These are phyloP conservation scores for Nilaparvata lugens DNA, from an alignment of 1,140 invertebrate genomes.

Conservation along the genomic window DNA sequence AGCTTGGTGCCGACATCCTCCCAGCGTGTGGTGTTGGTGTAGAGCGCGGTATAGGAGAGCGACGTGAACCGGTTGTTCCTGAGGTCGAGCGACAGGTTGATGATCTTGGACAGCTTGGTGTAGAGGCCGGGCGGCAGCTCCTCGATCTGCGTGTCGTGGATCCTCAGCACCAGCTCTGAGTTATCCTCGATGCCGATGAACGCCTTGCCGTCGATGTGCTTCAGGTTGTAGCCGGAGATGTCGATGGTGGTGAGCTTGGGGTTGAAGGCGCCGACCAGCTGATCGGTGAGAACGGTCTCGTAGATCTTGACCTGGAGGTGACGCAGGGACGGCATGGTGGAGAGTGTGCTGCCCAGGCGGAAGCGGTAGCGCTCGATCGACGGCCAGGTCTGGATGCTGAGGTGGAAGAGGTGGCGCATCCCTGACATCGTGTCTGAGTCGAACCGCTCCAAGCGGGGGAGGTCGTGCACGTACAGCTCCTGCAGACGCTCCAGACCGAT, in stretches of 20 bases:
- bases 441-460: conserved; percentile 32
- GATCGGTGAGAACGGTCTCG: conserved; percentile 53
- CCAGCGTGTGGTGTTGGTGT: conserved; percentile 75
- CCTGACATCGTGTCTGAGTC: conserved; percentile 33
- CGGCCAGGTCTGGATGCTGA: conserved; percentile 54
- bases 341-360: conserved; percentile 48
- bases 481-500: conserved; percentile 31
- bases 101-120: conserved; percentile 57
- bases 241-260: conserved; percentile 68
- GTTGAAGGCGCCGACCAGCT: conserved; percentile 39
- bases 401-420: conserved; percentile 22
- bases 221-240: conserved; percentile 62
- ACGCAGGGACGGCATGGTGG: conserved; percentile 44
- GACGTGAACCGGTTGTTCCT: conserved; percentile 71
- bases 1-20: conserved; percentile 73
- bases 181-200: conserved; percentile 48
- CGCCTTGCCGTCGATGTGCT: conserved; percentile 56
- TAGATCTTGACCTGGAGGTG: conserved; percentile 59
- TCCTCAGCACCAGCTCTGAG: conserved; percentile 60
- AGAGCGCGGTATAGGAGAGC: conserved; percentile 73
- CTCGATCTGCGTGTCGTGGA: conserved; percentile 62
- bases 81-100: conserved; percentile 66
- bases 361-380: conserved; percentile 48
- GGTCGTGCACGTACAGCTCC: conserved; percentile 29
- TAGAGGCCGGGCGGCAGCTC: conserved; percentile 70